Base-by-base conservation (phyloP, 2,888 invertebrate genomes). In the Cetonia aurata region DNA sequence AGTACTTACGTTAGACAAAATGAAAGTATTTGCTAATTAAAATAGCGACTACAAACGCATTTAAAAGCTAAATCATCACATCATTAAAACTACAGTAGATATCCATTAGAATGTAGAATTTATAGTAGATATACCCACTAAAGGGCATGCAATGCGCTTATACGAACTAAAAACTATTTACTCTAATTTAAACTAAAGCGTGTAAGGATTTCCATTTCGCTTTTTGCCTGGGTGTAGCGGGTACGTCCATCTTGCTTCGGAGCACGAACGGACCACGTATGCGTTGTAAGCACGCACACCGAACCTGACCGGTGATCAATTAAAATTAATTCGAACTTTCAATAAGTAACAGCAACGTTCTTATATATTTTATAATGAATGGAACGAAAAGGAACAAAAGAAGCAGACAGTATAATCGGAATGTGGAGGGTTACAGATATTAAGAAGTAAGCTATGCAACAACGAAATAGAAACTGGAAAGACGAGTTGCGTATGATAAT, bases 401-500 rank as follows among this genome's bases (percentile, higher is more conserved):
- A 19, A 62, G 55, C 53, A 53, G 62, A 37, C 57, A 66, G 71
- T 65, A 37, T 37, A 68, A 69, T 65, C 69, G 71, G 71, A 71
- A 71, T 71, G 71, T 68, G 67, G 69, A 66, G 66, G 70, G 70
- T 56, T 66, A 70, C 56, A 70, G 65, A 66, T 70, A 70, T 53
- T 68, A 70, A 57, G 71, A 69, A 67, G 70, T 72, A 69, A 65
- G 70, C 69, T 66, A 73, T 72, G 75, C 76, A 73, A 76, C 78
- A 79, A 78, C 80, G 80, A 80, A 81, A 80, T 81, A 81, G 81
- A 83, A 83, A 84, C 83, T 83, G 83, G 84, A 82, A 83, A 81
- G 81, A 83, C 83, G 81, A 78, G 84, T 84, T 82, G 81, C 81
- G 80, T 81, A 82, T 83, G 82, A 83, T 83, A 83, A 82, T 83